Evolutionary conservation across 2,888 invertebrate species (phyloP), one percentile per base, ranked within the genome.

Genomic region (Phasia obesa): DNA sequence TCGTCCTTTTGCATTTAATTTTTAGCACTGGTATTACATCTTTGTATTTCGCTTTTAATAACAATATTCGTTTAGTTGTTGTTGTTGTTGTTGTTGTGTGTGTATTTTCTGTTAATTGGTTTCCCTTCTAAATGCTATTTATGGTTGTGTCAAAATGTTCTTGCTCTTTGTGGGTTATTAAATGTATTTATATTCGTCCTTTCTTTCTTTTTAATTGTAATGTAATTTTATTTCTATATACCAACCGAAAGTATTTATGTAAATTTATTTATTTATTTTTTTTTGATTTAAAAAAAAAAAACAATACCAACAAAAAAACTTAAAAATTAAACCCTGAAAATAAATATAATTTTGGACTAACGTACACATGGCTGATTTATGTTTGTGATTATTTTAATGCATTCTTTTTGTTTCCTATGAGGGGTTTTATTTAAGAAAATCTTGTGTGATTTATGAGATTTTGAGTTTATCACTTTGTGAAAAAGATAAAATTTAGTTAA

Each of bases 51-150:
- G 42, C 25, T 55, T 55, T 55, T 38, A 42, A 65, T 25, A 21
- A 51, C 35, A n/a, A 47, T 53, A 42, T 21, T 64, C 19, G 23
- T 27, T 25, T 38, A n/a, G 11, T 62, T 77, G 51, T 65, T 55
- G 4, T 62, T 71, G 44, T 71, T 62, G 17, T 69, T 60, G 51
- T 31, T 64, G 75, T 42, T 42, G 42, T 65, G 76, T 76, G n/a
- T 60, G 35, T 75, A n/a, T 67, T 73, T 65, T 71, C 47, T 75
- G 75, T 79, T 83, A 83, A 83, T 83, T 83, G 75, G 79, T 76
- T 83, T 83, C 71, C 76, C 55, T 65, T 75, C 65, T 83, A 79
- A 83, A 83, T 83, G 83, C 64, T 75, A 79, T 78, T 83, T 83
- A 82, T 82, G 82, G 51, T 80, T 62, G 60, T 69, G 73, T 73